Base-by-base conservation (phyloP, 2,113 vertebrate genomes). In the Hippocampus zosterae region DNA sequence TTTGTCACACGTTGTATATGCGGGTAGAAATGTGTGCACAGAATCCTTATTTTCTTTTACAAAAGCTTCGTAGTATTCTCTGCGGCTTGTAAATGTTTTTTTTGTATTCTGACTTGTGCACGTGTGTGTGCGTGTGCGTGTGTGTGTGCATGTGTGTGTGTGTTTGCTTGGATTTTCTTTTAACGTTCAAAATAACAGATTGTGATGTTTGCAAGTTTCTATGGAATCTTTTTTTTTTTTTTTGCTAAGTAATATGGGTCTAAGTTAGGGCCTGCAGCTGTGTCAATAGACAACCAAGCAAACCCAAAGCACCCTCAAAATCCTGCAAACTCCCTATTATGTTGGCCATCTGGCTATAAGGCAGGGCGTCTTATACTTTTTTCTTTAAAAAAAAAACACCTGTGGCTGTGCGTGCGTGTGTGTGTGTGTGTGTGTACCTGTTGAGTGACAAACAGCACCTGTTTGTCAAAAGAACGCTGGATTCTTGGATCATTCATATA, bases 221-320 rank as follows among this genome's bases (percentile, higher is more conserved):
- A 79, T 76, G 75, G 76, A 46, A 81, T 71, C 70, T 50, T 80
- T 74, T 80, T 87, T 80, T n/a, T n/a, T 87, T 84, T 86, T 85
- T 82, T 86, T 80, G 85, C 71, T 63, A 48, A 78, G 78, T 68
- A 1, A 81, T 81, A 83, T 77, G 76, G 79, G 78, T 78, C 67
- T 79, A 88, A 79, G 89, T 89, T 89, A 81, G 85, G 86, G 88
- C 84, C 74, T 68, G 86, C 90, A 92, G 90, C 91, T 92, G 90
- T 90, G 88, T 91, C 90, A 92, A 92, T 88, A 92, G 78, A 80
- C 81, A 72, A 89, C 76, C 55, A 11, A 73, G 77, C 75, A 72
- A 78, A 80, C 77, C 87, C 75, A 85, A 89, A 84, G 86, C 77
- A 73, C 78, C 72, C 71, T 77, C 70, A 79, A 80, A 86, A 87